phyloP scores from a whole-genome alignment of 2,797 vertebrate genomes.

The Helarctos malayanus region DNA sequence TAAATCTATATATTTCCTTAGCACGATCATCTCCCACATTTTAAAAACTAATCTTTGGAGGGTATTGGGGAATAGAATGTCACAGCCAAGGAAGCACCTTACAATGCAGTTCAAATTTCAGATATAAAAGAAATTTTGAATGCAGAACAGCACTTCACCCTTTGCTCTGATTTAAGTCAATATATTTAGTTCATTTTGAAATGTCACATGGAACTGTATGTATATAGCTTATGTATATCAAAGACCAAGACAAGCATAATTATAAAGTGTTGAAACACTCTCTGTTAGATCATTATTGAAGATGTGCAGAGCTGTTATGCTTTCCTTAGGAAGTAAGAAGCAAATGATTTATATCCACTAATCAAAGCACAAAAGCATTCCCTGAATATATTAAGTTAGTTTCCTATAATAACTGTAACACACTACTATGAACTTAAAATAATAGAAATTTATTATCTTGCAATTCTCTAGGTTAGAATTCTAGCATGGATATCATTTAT shows the following conservation, averaged over 20 bases:
- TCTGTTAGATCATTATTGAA: not conserved
- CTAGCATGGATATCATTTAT: not conserved
- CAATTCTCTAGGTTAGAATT: not conserved
- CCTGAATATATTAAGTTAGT: not conserved
- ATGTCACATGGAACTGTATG: not conserved
- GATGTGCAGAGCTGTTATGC: not conserved
- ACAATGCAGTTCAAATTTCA: not conserved
- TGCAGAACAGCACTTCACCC: not conserved
- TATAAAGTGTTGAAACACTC: not conserved
- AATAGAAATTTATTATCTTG: not conserved
- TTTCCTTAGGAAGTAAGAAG: not conserved
- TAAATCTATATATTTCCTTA: constrained; percentile 54
- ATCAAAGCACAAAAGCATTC: not conserved
- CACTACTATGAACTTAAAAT: not conserved
- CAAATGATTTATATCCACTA: not conserved
- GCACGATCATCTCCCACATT: not conserved
- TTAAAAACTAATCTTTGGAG: not conserved
- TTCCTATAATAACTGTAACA: not conserved
- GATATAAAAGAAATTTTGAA: not conserved
- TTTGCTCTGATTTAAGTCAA: not conserved
- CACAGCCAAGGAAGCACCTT: not conserved
- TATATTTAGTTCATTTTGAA: constrained; percentile 25
- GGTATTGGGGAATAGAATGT: not conserved
- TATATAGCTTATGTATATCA: not conserved
- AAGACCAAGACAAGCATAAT: not conserved